phyloP scores from a whole-genome alignment of 2,113 vertebrate species.

The Cyanoliseus patagonus region DNA sequence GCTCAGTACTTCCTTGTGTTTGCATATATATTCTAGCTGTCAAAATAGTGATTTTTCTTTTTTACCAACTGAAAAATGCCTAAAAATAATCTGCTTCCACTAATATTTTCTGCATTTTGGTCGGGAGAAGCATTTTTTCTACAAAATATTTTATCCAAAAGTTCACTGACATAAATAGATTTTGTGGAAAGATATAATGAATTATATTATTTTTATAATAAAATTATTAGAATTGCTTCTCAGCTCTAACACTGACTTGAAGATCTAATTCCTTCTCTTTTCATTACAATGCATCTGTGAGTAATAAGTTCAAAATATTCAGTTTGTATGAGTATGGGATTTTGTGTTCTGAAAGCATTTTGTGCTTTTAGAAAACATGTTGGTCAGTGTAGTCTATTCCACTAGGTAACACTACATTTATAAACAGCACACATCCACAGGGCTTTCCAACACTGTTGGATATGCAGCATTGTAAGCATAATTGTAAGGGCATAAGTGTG shows the following conservation, averaged over 20 bases:
- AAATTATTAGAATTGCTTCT: background rate
- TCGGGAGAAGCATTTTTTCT: background rate
- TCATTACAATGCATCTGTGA: background rate
- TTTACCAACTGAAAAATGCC: background rate
- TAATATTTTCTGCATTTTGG: background rate
- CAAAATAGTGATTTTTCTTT: background rate
- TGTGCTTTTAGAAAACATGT: background rate
- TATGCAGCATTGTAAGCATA: background rate
- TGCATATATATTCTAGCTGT: background rate
- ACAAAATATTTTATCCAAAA: background rate
- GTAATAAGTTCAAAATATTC: background rate
- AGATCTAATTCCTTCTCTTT: background rate
- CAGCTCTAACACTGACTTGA: background rate
- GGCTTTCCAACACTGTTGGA: background rate
- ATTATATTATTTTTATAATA: background rate
- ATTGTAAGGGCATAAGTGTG: accelerated
- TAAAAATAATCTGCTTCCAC: background rate
- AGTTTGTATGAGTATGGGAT: background rate
- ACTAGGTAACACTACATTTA: background rate
- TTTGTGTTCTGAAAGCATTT: background rate
- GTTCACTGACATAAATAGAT: background rate
- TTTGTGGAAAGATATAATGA: background rate
- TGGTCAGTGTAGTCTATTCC: background rate
- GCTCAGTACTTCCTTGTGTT: background rate
- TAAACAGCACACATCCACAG: background rate